Evolutionary conservation across 2,888 invertebrate genomes (phyloP), one percentile per base, ranked within the genome.

Genomic region (Dyspetes luteomarginatus): DNA sequence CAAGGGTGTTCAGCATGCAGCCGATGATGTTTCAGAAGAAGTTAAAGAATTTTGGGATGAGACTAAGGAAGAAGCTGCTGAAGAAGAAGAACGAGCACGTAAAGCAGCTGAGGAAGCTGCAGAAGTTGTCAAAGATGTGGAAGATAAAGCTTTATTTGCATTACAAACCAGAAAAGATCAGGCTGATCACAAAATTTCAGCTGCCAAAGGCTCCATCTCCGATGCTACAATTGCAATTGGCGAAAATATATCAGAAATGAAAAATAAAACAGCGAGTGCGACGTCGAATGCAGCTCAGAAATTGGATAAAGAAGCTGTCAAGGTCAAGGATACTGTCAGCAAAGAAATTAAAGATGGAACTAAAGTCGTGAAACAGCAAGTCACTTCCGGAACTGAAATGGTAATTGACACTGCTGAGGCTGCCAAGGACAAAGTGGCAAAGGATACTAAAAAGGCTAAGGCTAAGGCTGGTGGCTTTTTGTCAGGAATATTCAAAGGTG

Each of bases 281-380:
- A 93, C 93, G 84, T 93, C 93, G 3, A 60, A 79, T 17, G 68
- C 77, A 17, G 74, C 50, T 4, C 55, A 82, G 7, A 52, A 76
- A 69, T 9, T 78, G 4, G 41, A 41, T 4, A 67, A 82, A 48
- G 82, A 71, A 41, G 56, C 73, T 7, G 26, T 48, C n/a, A 73
- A 56, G 12, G 69, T 65, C 15, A 84, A 79, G 48, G 94, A 93
- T 86, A 92, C 93, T 85, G 93, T 93, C 83, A 93, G 93, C 4
- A 89, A 93, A 0, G 83, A 30, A 55, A 93, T 36, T 92, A 50
- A 93, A 93, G 24, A 79, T 72, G 26, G 56, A 62, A 9, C 82
- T 15, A 93, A 92, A 80, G 93, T 93, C 85, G 93, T 56, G 0
- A 82, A 84, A 48, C 81, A 78, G 3, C 85, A 88, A 79, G 43